phyloP scores from a whole-genome alignment of 2,888 invertebrate species.

The Aquatica leii region DNA sequence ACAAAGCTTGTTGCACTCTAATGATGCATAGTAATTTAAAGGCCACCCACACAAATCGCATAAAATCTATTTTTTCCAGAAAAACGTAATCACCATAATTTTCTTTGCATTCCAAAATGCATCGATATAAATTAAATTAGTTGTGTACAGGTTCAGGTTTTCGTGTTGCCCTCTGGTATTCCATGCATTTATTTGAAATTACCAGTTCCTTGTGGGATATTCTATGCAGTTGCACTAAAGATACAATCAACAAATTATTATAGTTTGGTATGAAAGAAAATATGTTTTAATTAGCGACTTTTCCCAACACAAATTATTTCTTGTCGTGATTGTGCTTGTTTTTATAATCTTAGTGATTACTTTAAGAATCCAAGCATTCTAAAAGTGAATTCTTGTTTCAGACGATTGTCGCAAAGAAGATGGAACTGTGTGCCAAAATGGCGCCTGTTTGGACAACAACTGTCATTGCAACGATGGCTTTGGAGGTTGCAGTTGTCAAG shows the following conservation, averaged over 20 bases:
- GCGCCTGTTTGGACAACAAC: constrained; percentile 90
- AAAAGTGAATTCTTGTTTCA: constrained; percentile 58
- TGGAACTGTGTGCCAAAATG: constrained; percentile 89
- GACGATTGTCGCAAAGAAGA: constrained; percentile 93
- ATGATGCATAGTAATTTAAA: constrained; percentile 9
- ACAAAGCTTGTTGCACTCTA: constrained; percentile 18
- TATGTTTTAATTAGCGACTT: too few relatives aligned
- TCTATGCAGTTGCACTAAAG: constrained; percentile 1
- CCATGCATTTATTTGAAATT: constrained; percentile 17
- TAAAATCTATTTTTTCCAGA: background rate
- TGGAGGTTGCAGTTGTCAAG: constrained; percentile 94
- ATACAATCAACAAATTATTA: too few relatives aligned
- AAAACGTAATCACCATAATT: constrained; percentile 20
- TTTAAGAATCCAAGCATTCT: constrained; percentile 17
- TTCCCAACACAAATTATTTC: too few relatives aligned
- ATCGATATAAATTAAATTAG: constrained; percentile 24
- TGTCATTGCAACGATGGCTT: constrained; percentile 97
- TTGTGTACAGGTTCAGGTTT: constrained; percentile 23
- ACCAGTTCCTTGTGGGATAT: constrained; percentile 21
- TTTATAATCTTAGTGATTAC: background rate
- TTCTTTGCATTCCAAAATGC: constrained; percentile 3
- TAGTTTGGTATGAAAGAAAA: too few relatives aligned
- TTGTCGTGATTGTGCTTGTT: background rate
- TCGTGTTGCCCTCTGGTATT: constrained; percentile 40
- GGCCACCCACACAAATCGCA: constrained; percentile 23